Evolutionary conservation across 2,888 invertebrate species (phyloP).

Genomic region (Unio pictorum): DNA sequence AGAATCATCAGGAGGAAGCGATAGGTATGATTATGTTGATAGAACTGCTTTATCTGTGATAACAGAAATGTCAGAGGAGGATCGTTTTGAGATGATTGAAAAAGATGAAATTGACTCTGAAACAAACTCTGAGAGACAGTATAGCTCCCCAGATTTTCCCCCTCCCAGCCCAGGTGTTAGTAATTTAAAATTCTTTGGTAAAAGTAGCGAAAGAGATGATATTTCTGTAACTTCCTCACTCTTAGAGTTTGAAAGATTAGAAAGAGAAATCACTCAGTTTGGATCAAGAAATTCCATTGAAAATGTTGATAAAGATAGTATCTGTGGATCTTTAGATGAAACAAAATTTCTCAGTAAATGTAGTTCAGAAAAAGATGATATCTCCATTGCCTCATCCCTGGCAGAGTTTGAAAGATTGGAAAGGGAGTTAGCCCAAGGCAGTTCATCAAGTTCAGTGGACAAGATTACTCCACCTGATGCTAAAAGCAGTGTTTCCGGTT

Average conservation of each 20-base stretch:
- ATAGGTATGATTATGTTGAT: constrained; percentile 65
- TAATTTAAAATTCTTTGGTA: constrained; percentile 85
- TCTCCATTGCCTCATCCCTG: constrained; percentile 88
- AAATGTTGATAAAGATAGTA: constrained; percentile 77
- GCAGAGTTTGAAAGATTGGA: constrained; percentile 96
- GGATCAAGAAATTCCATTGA: constrained; percentile 57
- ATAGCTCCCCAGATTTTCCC: constrained; percentile 84
- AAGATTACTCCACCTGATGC: constrained; percentile 52
- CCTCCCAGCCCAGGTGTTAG: constrained; percentile 77
- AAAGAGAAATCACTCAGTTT: constrained; percentile 79
- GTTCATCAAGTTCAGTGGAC: constrained; percentile 81
- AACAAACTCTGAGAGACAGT: constrained; percentile 57
- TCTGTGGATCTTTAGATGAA: constrained; percentile 60
- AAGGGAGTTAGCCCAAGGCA: constrained; percentile 77
- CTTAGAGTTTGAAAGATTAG: constrained; percentile 94
- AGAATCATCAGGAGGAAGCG: constrained; percentile 62
- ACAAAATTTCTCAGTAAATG: constrained; percentile 70
- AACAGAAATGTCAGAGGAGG: constrained; percentile 64
- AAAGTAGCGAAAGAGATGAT: constrained; percentile 90
- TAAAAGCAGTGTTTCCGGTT: constrained; percentile 62
- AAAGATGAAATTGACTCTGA: constrained; percentile 76
- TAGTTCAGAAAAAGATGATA: constrained; percentile 87
- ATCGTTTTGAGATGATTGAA: constrained; percentile 74
- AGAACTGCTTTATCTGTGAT: constrained; percentile 64
- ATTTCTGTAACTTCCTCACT: constrained; percentile 89